These are phyloP conservation scores for Trichopria drosophilae DNA, from an alignment of 2,888 invertebrate genomes.

Conservation along the genomic window DNA sequence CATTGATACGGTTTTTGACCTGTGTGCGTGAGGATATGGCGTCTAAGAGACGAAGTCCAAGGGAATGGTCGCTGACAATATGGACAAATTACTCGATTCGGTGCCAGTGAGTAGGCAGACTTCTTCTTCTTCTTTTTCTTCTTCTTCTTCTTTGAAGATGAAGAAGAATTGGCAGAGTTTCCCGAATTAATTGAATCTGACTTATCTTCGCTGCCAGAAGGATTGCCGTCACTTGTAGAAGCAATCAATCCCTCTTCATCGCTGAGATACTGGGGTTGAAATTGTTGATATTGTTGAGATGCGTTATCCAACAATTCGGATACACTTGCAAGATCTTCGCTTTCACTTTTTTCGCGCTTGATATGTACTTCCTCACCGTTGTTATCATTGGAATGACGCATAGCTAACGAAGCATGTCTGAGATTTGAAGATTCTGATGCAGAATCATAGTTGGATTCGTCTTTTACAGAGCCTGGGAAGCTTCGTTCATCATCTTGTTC, in stretches of 20 bases:
- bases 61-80: constrained; percentile 94
- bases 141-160: constrained; percentile 38
- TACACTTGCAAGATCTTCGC: constrained; percentile 74
- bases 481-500: not conserved
- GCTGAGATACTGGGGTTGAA: constrained; percentile 55
- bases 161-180: constrained; percentile 58
- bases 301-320: constrained; percentile 78
- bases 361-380: constrained; percentile 27
- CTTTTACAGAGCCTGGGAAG: too few species aligned
- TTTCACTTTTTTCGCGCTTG: constrained; percentile 17
- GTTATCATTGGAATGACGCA: constrained; percentile 16
- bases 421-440: too few species aligned
- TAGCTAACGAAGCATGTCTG: too few species aligned
- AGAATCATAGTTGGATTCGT: too few species aligned
- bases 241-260: constrained; percentile 82
- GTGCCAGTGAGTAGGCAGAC: constrained; percentile 93
- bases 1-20: constrained; percentile 97
- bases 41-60: constrained; percentile 93
- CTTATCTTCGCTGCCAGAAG: constrained; percentile 82
- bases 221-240: constrained; percentile 81
- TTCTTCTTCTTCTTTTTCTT: constrained; percentile 72
- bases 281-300: constrained; percentile 59
- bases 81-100: constrained; percentile 90
- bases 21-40: constrained; percentile 93
- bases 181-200: constrained; percentile 68